Percentiles rank a stretch among this genome's conserved stretches.
phyloP scores from a whole-genome alignment of 2,113 vertebrate species.

The Maccullochella peelii region DNA sequence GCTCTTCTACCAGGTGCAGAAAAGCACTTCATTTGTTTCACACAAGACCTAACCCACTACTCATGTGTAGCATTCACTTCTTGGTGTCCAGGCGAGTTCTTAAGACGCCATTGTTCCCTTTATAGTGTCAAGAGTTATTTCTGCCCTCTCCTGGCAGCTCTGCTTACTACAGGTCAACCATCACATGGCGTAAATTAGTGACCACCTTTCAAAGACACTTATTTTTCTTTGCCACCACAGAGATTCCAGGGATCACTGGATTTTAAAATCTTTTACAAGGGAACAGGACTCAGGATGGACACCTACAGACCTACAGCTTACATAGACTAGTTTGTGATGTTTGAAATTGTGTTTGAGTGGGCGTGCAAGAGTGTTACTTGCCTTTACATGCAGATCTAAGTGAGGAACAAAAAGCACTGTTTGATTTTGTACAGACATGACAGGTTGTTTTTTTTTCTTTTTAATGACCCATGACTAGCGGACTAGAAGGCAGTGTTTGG shows the following conservation, averaged over 20 bases:
- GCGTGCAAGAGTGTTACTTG: constrained; percentile 62
- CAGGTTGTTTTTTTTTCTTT: constrained; percentile 34
- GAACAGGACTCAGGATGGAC: constrained; percentile 65
- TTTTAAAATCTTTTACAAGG: constrained; percentile 56
- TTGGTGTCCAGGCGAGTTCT: constrained; percentile 22
- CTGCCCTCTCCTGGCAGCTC: constrained; percentile 58
- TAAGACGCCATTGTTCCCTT: constrained; percentile 36
- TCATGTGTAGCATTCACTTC: constrained; percentile 71
- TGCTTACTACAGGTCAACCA: constrained; percentile 38
- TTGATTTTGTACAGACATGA: constrained; percentile 66
- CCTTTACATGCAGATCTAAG: constrained; percentile 62
- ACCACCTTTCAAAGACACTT: constrained; percentile 11
- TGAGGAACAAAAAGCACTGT: constrained; percentile 72
- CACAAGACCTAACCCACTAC: constrained; percentile 50
- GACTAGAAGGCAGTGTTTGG: constrained; percentile 54
- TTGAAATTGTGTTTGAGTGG: constrained; percentile 66
- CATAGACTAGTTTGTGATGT: constrained; percentile 54
- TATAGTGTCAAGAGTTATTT: constrained; percentile 20
- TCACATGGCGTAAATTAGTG: not conserved
- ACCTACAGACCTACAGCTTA: constrained; percentile 38
- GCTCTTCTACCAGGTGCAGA: constrained; percentile 53
- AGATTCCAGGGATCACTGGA: constrained; percentile 61
- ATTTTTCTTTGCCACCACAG: constrained; percentile 37
- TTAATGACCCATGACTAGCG: constrained; percentile 46
- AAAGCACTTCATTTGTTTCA: constrained; percentile 50